A percentile compares a stretch with the other conserved stretches of the same genome.
Conservation (phyloP, 37 sponge, comb jelly and placozoan species). For the Beroe ovata region DNA sequence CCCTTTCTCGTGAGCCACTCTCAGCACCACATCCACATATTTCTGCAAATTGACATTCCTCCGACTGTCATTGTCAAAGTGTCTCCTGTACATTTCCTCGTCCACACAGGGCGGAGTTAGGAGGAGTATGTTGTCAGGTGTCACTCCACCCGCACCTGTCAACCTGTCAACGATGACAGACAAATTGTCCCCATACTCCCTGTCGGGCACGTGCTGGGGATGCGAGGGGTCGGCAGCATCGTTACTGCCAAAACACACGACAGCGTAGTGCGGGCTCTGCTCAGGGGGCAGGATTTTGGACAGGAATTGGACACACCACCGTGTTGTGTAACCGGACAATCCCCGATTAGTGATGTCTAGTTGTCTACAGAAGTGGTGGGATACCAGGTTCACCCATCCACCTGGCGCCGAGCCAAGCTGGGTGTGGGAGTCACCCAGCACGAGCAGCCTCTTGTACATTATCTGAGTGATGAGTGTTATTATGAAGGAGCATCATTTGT, state of each 20-base stretch:
- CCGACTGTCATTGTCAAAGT: background rate
- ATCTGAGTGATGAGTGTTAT: background rate
- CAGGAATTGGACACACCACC: background rate
- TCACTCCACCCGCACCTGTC: background rate
- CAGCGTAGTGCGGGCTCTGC: slow-evolving; percentile 7
- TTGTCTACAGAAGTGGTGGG: background rate
- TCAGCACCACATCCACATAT: background rate
- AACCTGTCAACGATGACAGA: background rate
- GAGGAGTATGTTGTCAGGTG: slow-evolving; percentile 5
- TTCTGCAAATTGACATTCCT: background rate
- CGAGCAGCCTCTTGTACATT: slow-evolving; percentile 29
- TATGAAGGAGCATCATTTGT: too few species aligned
- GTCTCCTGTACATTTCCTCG: background rate
- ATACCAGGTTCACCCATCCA: background rate
- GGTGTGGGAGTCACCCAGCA: slow-evolving; percentile 58
- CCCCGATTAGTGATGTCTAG: slow-evolving; percentile 53
- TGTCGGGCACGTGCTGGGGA: background rate
- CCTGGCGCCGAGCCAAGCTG: background rate
- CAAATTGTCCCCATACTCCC: background rate
- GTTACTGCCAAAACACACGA: slow-evolving; percentile 14
- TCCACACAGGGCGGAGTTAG: slow-evolving; percentile 32
- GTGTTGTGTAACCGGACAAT: slow-evolving; percentile 16
- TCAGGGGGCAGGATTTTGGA: background rate
- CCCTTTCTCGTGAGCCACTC: background rate
- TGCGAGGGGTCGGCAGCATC: background rate